Conservation (phyloP, 1,140 invertebrate species). For the Hyles vespertilio region DNA sequence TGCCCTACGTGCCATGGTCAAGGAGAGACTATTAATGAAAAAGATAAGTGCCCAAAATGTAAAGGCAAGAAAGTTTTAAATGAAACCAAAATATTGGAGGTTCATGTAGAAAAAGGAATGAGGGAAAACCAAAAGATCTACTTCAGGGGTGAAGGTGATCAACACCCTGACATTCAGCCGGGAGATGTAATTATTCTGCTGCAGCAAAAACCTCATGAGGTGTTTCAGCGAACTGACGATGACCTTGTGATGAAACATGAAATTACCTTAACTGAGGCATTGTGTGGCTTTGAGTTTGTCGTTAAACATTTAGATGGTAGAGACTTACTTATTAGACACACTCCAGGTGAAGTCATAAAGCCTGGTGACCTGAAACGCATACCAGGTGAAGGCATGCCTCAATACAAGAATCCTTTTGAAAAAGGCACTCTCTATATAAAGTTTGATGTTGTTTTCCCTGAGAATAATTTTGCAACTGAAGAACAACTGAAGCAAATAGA, state of each 20-base stretch:
- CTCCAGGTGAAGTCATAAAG: slow-evolving; percentile 85
- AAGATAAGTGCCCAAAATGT: slow-evolving; percentile 88
- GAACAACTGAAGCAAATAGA: slow-evolving; percentile 83
- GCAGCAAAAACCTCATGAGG: slow-evolving; percentile 87
- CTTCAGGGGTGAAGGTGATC: slow-evolving; percentile 93
- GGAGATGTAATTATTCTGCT: slow-evolving; percentile 94
- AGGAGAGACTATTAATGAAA: slow-evolving; percentile 86
- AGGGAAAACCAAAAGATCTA: slow-evolving; percentile 90
- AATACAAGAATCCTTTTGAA: slow-evolving; percentile 87
- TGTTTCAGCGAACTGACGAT: slow-evolving; percentile 84
- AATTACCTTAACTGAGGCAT: slow-evolving; percentile 88
- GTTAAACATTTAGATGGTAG: slow-evolving; percentile 91
- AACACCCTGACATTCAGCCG: slow-evolving; percentile 87
- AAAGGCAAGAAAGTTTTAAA: slow-evolving; percentile 87
- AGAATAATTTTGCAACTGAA: slow-evolving; percentile 85
- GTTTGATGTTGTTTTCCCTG: slow-evolving; percentile 91
- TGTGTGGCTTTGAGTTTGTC: slow-evolving; percentile 92
- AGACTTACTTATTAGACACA: slow-evolving; percentile 83
- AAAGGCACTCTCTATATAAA: slow-evolving; percentile 92
- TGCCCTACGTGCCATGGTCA: slow-evolving; percentile 83
- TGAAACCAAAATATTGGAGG: slow-evolving; percentile 89
- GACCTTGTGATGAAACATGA: slow-evolving; percentile 86
- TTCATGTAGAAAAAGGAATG: slow-evolving; percentile 95
- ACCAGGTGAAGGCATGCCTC: slow-evolving; percentile 93
- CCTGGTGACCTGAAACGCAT: slow-evolving; percentile 89